Evolutionary conservation across 2,888 invertebrate genomes (phyloP), one percentile per base, ranked within the genome.

Genomic region (Ditylenchus weischeri): DNA sequence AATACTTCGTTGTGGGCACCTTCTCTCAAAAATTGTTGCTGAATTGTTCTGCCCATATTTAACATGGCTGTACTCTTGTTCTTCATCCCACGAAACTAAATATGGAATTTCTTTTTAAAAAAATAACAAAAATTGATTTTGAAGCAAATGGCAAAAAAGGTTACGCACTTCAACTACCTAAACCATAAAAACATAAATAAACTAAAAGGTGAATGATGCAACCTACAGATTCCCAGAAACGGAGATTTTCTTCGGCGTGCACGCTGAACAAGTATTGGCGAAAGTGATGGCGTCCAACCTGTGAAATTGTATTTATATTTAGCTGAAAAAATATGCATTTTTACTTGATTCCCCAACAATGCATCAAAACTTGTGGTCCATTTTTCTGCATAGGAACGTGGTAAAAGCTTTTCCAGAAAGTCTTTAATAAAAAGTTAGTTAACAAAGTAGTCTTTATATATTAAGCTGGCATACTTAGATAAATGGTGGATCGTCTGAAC

Each of bases 221-320:
- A 43, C 43, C 48, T 8, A 75, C 73, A 35, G 72, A 77, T 69
- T 80, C 81, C 81, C 81, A 81, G 69, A 81, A 81, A 58, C 79
- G 75, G 1, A 81, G 75, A 59, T 81, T 81, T 69, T 81, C 81
- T 64, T 81, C 81, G 38, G 81, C 81, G 49, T 80, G 80, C 54
- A 81, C 79, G n/a, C 70, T 66, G 59, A 76, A 77, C 43, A 81
- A 69, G 69, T 75, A 81, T 49, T 77, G 70, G 5, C 81, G 79
- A 67, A 81, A 81, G 62, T 80, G 78, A 65, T 80, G 79, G 4
- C 81, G 76, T 15, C 81, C 81, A 21, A 81, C 79, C 76, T 78
- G 43, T 18, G 62, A 60, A 21, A 29, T 29, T 29, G 29, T 29
- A 29, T 29, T 29, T 29, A 4, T 5, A 18, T 21, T 2, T n/a